These are phyloP conservation scores for Denticeps clupeoides DNA, from an alignment of 2,797 vertebrate genomes.

Conservation along the genomic window DNA sequence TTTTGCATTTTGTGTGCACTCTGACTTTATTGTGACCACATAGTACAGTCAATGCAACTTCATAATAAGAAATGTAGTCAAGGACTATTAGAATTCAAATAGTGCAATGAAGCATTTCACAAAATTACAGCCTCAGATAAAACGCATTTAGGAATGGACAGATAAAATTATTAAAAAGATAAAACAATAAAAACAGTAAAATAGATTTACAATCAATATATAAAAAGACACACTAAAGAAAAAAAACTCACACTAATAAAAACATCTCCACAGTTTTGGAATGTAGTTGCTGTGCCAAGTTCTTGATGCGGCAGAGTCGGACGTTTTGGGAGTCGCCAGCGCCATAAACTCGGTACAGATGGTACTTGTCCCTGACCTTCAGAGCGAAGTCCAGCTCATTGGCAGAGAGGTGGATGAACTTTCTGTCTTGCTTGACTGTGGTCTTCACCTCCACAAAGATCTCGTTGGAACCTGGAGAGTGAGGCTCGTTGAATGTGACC, in stretches of 20 bases:
- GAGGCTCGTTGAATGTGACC: conserved; percentile 34
- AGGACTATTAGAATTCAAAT: no score
- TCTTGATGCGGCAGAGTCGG: conserved; percentile 58
- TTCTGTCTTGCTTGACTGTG: conserved; percentile 50
- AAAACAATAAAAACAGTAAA: conserved; percentile 22
- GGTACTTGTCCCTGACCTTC: conserved; percentile 53
- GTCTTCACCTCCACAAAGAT: conserved; percentile 67
- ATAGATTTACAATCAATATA: conserved; percentile 5
- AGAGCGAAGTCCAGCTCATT: conserved; percentile 65
- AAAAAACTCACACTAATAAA: conserved; percentile 48
- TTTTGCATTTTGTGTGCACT: no score
- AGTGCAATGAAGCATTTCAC: no score
- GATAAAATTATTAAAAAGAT: conserved; percentile 21
- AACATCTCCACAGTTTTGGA: conserved; percentile 58
- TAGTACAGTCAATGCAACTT: no score
- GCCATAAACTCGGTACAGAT: conserved; percentile 59
- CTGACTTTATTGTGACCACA: no score
- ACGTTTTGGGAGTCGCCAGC: conserved; percentile 51
- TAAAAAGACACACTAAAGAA: not conserved
- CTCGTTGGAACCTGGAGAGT: conserved; percentile 3
- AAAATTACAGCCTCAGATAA: no score
- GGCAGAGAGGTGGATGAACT: conserved; percentile 59
- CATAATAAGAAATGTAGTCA: no score
- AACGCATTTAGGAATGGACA: not conserved
- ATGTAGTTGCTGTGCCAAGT: conserved; percentile 65